Percentiles rank a stretch among this genome's conserved stretches.
Evolutionary conservation across 2,113 vertebrate species (phyloP).

Genomic region (Haemorhous mexicanus): DNA sequence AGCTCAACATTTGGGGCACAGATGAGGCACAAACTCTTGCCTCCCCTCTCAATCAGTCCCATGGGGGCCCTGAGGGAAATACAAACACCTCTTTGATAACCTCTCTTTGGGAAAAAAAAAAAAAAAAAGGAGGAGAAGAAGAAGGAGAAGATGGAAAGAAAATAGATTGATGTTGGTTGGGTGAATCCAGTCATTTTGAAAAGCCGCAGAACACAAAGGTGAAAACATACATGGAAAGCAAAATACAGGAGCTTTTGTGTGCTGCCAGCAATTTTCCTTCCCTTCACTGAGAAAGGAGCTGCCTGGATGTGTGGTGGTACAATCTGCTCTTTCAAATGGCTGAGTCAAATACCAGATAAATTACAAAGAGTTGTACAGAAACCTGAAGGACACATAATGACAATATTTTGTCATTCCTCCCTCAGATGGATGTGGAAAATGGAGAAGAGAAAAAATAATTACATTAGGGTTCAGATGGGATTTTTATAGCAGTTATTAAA

Average conservation of each 20-base stretch:
- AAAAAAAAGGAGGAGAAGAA: too few species aligned
- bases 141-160: not conserved
- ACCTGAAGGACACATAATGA: slow-evolving; percentile 44
- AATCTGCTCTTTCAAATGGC: slow-evolving; percentile 35
- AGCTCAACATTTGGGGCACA: not conserved
- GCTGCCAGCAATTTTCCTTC: slow-evolving; percentile 31
- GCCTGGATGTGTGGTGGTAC: not conserved
- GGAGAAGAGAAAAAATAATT: not conserved
- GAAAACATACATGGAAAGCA: not conserved
- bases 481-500: slow-evolving; percentile 56
- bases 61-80: accelerated
- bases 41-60: accelerated
- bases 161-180: not conserved
- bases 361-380: not conserved
- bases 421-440: not conserved
- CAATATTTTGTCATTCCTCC: slow-evolving; percentile 48
- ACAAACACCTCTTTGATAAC: not conserved
- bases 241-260: slow-evolving; percentile 15
- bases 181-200: not conserved
- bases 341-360: slow-evolving; percentile 45
- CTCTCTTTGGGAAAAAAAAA: accelerated
- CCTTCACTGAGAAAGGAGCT: not conserved
- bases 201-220: not conserved
- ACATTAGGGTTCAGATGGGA: slow-evolving; percentile 33
- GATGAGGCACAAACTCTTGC: not conserved